Evolutionary conservation across 1,140 invertebrate genomes (phyloP).

Genomic region (Papilio machaon): DNA sequence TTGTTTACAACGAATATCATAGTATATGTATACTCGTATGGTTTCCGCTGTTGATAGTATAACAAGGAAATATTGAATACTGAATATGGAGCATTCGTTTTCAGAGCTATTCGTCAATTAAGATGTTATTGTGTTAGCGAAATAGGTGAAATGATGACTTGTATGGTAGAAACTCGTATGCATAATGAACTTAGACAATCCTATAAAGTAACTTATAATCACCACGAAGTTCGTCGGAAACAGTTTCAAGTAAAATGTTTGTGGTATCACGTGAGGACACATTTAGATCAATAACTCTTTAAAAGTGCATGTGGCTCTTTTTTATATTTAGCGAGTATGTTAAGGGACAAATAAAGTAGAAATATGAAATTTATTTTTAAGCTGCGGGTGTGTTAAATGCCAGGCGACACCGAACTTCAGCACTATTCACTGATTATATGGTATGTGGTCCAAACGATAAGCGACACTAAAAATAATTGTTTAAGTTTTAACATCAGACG

Average conservation of each 20-base stretch:
- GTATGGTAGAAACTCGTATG: neutral
- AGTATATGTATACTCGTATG: neutral
- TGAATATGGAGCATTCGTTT: neutral
- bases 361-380: conserved; percentile 40
- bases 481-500: too few species aligned
- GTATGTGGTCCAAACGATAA: conserved; percentile 32
- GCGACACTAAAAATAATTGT: neutral
- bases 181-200: neutral
- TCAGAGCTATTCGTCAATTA: neutral
- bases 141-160: neutral
- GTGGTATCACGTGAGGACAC: neutral
- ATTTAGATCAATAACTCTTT: neutral
- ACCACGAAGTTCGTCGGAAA: neutral
- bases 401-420: conserved; percentile 40
- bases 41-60: neutral
- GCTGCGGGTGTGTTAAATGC: conserved; percentile 31
- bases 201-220: neutral
- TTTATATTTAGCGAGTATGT: neutral
- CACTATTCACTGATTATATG: conserved; percentile 43
- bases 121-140: too few species aligned
- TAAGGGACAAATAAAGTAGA: conserved; percentile 33
- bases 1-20: too few species aligned
- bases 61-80: conserved; percentile 9
- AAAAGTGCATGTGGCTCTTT: neutral
- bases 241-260: neutral